Base-by-base conservation (phyloP, 2,113 vertebrate genomes). In the Atrichornis clamosus region DNA sequence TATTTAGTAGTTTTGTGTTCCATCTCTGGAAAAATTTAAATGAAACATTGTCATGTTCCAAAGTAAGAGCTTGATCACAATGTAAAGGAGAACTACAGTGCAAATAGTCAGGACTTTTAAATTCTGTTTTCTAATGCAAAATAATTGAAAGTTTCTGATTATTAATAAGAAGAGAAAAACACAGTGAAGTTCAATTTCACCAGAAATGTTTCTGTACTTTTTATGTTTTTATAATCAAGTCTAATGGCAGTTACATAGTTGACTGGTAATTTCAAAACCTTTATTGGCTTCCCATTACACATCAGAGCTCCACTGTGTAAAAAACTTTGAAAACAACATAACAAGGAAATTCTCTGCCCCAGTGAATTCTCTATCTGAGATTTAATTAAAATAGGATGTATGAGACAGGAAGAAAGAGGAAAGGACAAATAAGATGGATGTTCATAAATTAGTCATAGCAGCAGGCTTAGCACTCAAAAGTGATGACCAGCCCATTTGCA, bases 401-500 rank as follows among this genome's bases (percentile, higher is more conserved):
- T 55, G 47, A 92, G 62, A 60, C 60, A 90, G 84, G 53, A 94
- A 76, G 80, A 89, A 89, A 92, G 47, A 85, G 77, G 70, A 85
- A 78, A 92, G 56, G 75, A 94, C 90, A 94, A 96, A 91, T 55
- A 84, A 75, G 64, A 84, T 90, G 73, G 64, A 75, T 7, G 11
- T 78, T 95, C 90, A 95, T 96, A 95, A 95, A 96, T 88, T 96
- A 95, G 91, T 95, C 65, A 95, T 77, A 72, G 83, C 72, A 90
- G 56, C 85, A 89, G 84, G 59, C 81, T 87, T 86, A 87, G 88
- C 82, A 85, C 37, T 89, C 49, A 49, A n/a, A 81, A 83, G 68
- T 78, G 47, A 81, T 2, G 5, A 64, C 15, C 49, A 81, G 35
- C 17, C 37, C 64, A 68, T 55, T 85, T 86, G 63, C 63, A 63